Evolutionary conservation across 1,140 invertebrate species (phyloP), one percentile per base, ranked within the genome.

Genomic region (Monochamus saltuarius): DNA sequence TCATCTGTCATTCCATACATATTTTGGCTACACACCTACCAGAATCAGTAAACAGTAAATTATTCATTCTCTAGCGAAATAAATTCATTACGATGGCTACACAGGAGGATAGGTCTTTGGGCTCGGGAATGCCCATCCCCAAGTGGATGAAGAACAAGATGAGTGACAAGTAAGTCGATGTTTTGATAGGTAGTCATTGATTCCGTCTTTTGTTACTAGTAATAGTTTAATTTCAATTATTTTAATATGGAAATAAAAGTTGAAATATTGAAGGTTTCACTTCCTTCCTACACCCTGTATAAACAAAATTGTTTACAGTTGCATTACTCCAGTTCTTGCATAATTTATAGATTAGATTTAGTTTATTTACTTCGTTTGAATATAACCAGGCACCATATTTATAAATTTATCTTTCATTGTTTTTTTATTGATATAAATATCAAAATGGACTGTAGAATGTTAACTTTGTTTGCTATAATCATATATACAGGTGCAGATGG

Each of bases 71-170:
- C 51, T 35, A 53, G 11, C 59, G 17, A 22, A 56, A 16, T 40
- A 19, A 47, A 49, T 56, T 49, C 19, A 14, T 10, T 49, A 54
- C 39, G 35, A 73, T 75, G 69, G 65, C 72, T 11, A 79, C 80
- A 10, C 73, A 77, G 61, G 77, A 76, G 56, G 81, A 82, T 55
- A 73, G 79, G 63, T 81, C 79, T 13, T 67, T 83, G 29, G 68
- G 75, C 34, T 75, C 78, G 63, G 80, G 79, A 37, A 79, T 83
- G 53, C 81, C 81, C 52, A 70, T 84, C 39, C 83, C 82, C 1
- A 80, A 82, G 62, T 84, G 83, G 83, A 84, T 84, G 79, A 83
- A 81, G 74, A 78, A 73, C 50, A 81, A 74, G 76, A 75, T 78
- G 34, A 69, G 46, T 45, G 64, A 64, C 46, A 68, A 42, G 67